Conservation (phyloP, 2,113 vertebrate genomes). For the Phalacrocorax aristotelis region DNA sequence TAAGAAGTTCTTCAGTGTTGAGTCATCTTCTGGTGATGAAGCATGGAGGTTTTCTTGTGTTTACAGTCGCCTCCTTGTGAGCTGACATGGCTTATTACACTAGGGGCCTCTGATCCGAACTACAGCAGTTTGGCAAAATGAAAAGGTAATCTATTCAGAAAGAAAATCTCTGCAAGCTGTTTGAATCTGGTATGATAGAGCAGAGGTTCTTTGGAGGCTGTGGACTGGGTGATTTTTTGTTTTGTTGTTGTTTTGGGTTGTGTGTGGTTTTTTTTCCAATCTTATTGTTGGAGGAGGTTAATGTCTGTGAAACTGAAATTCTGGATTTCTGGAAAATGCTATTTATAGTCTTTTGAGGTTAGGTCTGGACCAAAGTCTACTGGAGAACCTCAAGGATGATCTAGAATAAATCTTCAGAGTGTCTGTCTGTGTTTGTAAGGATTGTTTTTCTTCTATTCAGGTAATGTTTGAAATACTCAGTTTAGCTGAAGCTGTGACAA, state of each 20-base stretch:
- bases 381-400: background rate
- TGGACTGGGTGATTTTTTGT: background rate
- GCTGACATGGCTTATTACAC: background rate
- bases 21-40: background rate
- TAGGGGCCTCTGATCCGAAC: background rate
- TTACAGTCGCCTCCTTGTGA: background rate
- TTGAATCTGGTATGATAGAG: background rate
- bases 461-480: background rate
- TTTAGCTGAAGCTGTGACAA: background rate
- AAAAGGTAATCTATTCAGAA: background rate
- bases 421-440: background rate
- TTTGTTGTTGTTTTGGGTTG: background rate
- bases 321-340: background rate
- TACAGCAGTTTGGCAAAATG: background rate
- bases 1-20: background rate
- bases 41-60: background rate
- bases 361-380: background rate
- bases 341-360: background rate
- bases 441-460: background rate
- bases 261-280: rapidly evolving
- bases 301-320: background rate
- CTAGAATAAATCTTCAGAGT: background rate
- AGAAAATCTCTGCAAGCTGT: background rate
- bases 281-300: background rate
- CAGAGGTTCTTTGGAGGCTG: background rate